Conservation (phyloP, 2,888 invertebrate genomes). For the Calameuta filiformis region DNA sequence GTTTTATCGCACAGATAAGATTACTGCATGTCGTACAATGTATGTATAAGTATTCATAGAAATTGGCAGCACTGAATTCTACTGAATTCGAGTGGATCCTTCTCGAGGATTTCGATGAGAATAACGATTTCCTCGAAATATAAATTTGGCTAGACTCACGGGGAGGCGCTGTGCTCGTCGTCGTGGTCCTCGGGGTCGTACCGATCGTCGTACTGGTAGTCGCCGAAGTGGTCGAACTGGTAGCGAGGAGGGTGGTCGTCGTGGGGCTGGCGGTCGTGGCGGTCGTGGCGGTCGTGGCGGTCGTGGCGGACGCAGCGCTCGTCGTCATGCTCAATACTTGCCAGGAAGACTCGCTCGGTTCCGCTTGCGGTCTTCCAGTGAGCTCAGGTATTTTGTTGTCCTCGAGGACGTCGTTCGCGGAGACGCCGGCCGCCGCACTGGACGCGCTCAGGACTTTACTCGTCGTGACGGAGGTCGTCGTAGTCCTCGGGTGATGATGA, state of each 20-base stretch:
- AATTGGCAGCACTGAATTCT: not conserved
- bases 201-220: slow-evolving; percentile 61
- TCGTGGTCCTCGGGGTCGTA: slow-evolving; percentile 55
- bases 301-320: slow-evolving; percentile 52
- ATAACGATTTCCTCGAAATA: not conserved
- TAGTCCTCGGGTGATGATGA: slow-evolving; percentile 65
- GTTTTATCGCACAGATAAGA: not conserved
- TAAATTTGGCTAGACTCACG: slow-evolving; percentile 47
- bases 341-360: slow-evolving; percentile 41
- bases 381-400: slow-evolving; percentile 61
- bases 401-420: slow-evolving; percentile 49
- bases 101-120: not conserved
- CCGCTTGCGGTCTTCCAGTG: slow-evolving; percentile 49
- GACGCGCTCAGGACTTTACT: slow-evolving; percentile 68
- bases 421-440: slow-evolving; percentile 52
- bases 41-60: no score
- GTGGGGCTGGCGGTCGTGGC: slow-evolving; percentile 42
- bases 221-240: slow-evolving; percentile 60
- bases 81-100: not conserved
- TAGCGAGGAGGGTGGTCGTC: slow-evolving; percentile 46
- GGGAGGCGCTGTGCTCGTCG: slow-evolving; percentile 67
- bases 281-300: slow-evolving; percentile 16
- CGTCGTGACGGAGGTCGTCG: slow-evolving; percentile 66
- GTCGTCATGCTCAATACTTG: slow-evolving; percentile 61
- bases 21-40: no score